phyloP scores from a whole-genome alignment of 2,888 invertebrate species.

The Autographa pulchrina region DNA sequence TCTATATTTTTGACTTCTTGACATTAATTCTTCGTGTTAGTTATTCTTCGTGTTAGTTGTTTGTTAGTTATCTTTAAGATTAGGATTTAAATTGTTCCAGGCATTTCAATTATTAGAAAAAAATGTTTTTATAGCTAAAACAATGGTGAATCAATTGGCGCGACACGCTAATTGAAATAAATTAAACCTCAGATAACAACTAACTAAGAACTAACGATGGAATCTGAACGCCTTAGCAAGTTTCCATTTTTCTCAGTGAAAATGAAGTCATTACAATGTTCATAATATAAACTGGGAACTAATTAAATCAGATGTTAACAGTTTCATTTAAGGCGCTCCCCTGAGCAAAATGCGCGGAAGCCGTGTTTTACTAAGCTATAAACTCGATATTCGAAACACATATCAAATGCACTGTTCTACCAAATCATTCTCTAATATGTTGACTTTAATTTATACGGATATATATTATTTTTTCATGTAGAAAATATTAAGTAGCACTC shows the following conservation, averaged over 20 bases:
- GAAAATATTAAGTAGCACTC: no score
- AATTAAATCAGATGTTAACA: not conserved
- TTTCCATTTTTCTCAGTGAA: not conserved
- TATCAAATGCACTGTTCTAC: no score
- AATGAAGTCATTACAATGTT: conserved; percentile 7
- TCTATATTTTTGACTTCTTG: no score
- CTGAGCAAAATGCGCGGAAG: no score
- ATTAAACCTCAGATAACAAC: conserved; percentile 3
- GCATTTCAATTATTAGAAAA: not conserved
- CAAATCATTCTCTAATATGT: no score
- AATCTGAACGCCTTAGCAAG: not conserved
- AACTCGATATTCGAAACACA: no score
- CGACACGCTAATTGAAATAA: not conserved
- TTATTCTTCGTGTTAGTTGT: not conserved
- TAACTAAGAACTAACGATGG: not conserved
- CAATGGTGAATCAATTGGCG: not conserved
- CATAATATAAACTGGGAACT: not conserved
- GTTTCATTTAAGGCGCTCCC: no score
- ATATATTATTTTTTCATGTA: no score
- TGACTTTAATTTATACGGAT: no score
- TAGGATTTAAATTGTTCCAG: not conserved
- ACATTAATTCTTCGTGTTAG: not conserved
- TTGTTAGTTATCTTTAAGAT: no score
- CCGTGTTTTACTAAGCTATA: no score
- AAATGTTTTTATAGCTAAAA: not conserved